Conservation (phyloP, 1,140 invertebrate species). For the Dufourea novaeangliae region DNA sequence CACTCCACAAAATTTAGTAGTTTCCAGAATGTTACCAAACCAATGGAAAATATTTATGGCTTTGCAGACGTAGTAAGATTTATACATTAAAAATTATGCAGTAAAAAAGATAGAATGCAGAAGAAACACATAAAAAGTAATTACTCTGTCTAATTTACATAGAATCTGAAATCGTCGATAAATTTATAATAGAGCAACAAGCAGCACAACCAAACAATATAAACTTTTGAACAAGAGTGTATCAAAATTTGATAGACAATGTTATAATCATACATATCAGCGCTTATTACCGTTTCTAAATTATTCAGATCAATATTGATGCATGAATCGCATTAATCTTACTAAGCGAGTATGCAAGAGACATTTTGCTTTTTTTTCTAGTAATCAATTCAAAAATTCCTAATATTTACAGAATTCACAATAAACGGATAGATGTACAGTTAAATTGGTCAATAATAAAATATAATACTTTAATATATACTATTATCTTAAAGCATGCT, state of each 20-base stretch:
- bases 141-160: conserved; percentile 34
- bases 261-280: conserved; percentile 41
- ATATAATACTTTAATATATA: conserved; percentile 58
- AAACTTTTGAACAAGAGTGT: conserved; percentile 46
- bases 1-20: conserved; percentile 11
- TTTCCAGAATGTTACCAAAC: not conserved
- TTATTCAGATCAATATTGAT: conserved; percentile 30
- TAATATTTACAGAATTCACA: conserved; percentile 53
- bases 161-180: conserved; percentile 35
- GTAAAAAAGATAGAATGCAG: conserved; percentile 21
- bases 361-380: conserved; percentile 19
- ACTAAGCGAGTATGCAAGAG: conserved; percentile 27
- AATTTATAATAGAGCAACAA: conserved; percentile 57
- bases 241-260: conserved; percentile 43
- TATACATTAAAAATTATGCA: conserved; percentile 17
- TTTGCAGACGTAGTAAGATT: not conserved
- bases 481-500: conserved; percentile 57
- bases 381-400: conserved; percentile 28
- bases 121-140: not conserved
- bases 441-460: conserved; percentile 52
- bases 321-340: conserved; percentile 31
- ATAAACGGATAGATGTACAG: conserved; percentile 46
- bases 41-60: not conserved
- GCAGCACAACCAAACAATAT: conserved; percentile 44
- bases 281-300: conserved; percentile 13